A percentile compares a stretch with the other conserved stretches of the same genome.
Evolutionary conservation across 2,113 vertebrate species (phyloP).

Genomic region (Coryphaenoides rupestris): DNA sequence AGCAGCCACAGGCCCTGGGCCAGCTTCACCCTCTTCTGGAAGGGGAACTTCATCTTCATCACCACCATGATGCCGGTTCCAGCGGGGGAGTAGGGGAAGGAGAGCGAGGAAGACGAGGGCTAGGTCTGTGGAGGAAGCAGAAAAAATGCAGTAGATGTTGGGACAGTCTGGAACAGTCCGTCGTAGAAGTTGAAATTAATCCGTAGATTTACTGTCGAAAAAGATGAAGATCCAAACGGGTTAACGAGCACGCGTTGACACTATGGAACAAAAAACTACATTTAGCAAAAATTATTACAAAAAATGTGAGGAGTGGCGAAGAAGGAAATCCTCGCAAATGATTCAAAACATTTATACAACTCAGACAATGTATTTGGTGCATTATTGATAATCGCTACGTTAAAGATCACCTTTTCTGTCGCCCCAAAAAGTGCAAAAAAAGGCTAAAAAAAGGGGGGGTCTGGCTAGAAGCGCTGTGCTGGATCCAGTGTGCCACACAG

Average conservation of each 20-base stretch:
- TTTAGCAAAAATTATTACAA: neutral
- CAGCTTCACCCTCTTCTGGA: conserved; percentile 76
- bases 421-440: conserved; percentile 48
- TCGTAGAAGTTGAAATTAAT: too few relatives aligned
- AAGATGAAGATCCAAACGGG: neutral
- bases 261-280: neutral
- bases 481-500: conserved; percentile 62
- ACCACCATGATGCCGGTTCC: conserved; percentile 68
- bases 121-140: conserved; percentile 32
- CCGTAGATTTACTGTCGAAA: neutral
- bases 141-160: conserved; percentile 15
- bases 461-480: conserved; percentile 46
- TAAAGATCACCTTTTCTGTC: conserved; percentile 54
- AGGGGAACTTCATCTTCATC: conserved; percentile 79
- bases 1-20: conserved; percentile 82
- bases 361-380: conserved; percentile 15
- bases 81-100: conserved; percentile 54
- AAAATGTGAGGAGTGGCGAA: neutral
- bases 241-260: neutral
- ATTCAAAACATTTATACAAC: neutral
- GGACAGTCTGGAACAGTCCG: too few relatives aligned
- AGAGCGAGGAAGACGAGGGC: conserved; percentile 28
- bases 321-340: neutral
- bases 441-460: conserved; percentile 32
- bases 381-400: neutral